Evolutionary conservation across 2,113 vertebrate genomes (phyloP), one percentile per base, ranked within the genome.

Genomic region (Chamaea fasciata): DNA sequence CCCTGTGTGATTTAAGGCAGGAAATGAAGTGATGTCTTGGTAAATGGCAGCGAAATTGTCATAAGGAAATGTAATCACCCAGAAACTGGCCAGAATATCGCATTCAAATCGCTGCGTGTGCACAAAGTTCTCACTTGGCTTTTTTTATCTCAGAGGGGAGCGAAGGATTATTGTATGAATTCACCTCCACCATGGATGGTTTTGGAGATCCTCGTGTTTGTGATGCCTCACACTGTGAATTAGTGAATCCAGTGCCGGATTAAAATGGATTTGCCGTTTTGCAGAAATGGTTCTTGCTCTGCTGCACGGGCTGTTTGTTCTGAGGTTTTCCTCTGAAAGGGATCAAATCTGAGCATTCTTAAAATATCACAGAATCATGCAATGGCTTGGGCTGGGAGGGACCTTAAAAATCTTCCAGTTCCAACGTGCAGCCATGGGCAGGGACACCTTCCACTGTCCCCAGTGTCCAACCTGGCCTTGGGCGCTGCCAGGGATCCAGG

Each of bases 11-110:
- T 69, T 94, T 49, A 65, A 82, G 62, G 3, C 62, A 92, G 91
- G 93, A 95, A 94, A 92, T 89, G 15, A 94, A 94, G 79, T 12
- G 76, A 74, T 83, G 81, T 78, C 93, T 88, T 87, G 10, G 31
- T 85, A 60, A 94, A 94, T 67, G 79, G 84, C 70, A 57, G 49
- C 47, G 56, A 87, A 76, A 81, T 83, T 76, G 79, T 91, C 14
- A 0, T 76, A 64, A 89, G 83, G 81, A 93, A 94, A 91, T 92
- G 73, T 41, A 82, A 91, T 94, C 89, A 95, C 46, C 56, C 46
- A 11, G 49, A 82, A 94, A 69, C 46, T 53, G 57, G 65, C 53
- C 69, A 33, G 71, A 57, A 77, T 16, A 64, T 55, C 27, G 2
- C n/a, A 3, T 55, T 68, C 16, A 73, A 94, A 53, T 26, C 0